phyloP scores from a whole-genome alignment of 2,797 vertebrate species.

The Hoplostethus atlanticus region DNA sequence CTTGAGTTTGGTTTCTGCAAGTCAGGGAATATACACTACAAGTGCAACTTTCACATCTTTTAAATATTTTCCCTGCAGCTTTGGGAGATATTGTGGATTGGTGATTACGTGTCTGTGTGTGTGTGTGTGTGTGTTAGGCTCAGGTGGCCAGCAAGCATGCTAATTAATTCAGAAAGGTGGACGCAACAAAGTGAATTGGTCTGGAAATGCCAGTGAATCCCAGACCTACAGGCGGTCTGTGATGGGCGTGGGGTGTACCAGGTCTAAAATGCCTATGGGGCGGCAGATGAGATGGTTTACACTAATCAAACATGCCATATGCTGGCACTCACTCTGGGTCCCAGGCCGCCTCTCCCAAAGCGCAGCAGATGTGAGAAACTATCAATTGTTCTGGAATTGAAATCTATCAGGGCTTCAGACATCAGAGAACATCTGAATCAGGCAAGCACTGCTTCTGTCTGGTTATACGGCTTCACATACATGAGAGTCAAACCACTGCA shows the following conservation, averaged over 20 bases:
- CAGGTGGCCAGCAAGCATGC: constrained; percentile 48
- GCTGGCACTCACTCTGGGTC: constrained; percentile 52
- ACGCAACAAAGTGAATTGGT: constrained; percentile 49
- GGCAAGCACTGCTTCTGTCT: constrained; percentile 17
- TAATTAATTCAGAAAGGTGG: constrained; percentile 57
- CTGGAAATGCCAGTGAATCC: constrained; percentile 52
- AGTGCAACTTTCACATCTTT: constrained; percentile 17
- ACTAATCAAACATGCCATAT: constrained; percentile 79
- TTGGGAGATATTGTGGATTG: not conserved
- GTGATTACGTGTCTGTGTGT: not conserved
- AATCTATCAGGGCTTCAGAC: constrained; percentile 59
- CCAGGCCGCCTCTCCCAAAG: constrained; percentile 43
- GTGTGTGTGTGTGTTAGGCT: constrained; percentile 33
- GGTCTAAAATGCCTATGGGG: constrained; percentile 59
- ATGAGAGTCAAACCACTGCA: constrained; percentile 1
- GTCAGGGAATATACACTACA: constrained; percentile 16
- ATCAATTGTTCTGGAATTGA: constrained; percentile 69
- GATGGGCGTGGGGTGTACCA: constrained; percentile 26
- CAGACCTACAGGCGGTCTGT: constrained; percentile 41
- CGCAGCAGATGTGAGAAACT: constrained; percentile 74
- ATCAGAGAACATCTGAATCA: constrained; percentile 37
- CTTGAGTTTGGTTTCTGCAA: constrained; percentile 22
- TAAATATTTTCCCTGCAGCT: constrained; percentile 1
- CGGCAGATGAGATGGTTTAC: constrained; percentile 57
- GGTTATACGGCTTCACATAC: constrained; percentile 38